These are phyloP conservation scores for Pristionchus maxplancki DNA, from an alignment of 2,888 invertebrate species.

Conservation along the genomic window DNA sequence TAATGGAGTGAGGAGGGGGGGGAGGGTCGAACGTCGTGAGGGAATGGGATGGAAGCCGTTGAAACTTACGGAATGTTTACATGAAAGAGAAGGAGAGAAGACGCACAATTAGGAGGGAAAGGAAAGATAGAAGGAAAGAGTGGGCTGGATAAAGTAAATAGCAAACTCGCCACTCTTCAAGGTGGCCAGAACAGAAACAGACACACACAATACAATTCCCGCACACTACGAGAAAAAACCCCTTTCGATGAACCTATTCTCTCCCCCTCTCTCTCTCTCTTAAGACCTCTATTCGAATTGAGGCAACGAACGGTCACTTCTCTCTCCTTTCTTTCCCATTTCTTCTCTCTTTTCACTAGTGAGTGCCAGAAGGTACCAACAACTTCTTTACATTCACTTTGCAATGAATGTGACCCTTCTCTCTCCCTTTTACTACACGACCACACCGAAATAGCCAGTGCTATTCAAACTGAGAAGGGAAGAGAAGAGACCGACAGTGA, in stretches of 20 bases:
- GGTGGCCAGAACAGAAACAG: neutral
- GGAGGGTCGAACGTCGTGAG: neutral
- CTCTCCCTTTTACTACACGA: conserved; percentile 17
- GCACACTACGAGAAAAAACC: neutral
- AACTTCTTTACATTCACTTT: conserved; percentile 19
- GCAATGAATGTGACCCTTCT: conserved; percentile 29
- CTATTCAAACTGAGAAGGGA: conserved; percentile 11
- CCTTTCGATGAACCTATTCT: no score
- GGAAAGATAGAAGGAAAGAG: neutral
- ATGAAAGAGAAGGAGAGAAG: conserved; percentile 1
- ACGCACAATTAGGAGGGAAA: neutral
- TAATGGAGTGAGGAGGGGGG: neutral
- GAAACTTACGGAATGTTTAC: neutral
- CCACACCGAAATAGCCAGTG: neutral
- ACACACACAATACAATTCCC: neutral
- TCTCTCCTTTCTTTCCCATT: neutral
- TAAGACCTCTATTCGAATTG: neutral
- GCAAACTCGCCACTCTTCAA: neutral
- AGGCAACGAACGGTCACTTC: conserved; percentile 1
- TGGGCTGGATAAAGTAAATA: conserved; percentile 9
- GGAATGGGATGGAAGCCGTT: neutral
- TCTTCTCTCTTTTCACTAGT: neutral
- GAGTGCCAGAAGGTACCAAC: conserved; percentile 41
- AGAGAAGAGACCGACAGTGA: neutral
- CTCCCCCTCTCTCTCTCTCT: neutral